Evolutionary conservation across 1,140 invertebrate species (phyloP), one percentile per base, ranked within the genome.

Genomic region (Cydia amplana): DNA sequence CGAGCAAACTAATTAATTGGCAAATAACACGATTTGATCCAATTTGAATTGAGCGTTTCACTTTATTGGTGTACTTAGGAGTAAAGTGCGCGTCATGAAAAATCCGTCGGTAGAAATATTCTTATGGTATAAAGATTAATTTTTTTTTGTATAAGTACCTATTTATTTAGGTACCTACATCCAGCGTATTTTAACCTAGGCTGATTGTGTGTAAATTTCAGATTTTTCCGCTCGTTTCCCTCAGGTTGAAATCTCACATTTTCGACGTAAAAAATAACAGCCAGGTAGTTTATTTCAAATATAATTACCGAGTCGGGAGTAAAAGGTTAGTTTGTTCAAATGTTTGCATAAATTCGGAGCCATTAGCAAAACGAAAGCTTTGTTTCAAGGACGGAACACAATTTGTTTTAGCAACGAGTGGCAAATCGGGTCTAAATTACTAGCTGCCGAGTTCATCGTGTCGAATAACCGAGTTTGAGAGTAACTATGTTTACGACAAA

Each of bases 321-420:
- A 36, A 70, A 67, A 70, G 6, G 32, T 40, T 70, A 70, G 65
- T 70, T 70, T 20, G 32, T 70, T 25, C 65, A 70, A 70, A 70
- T 70, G 65, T 70, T 70, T 70, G 65, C 65, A 20, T 70, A 70
- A 70, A 36, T 18, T 70, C n/a, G 65, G 65, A 20, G 65, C 65
- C 65, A 40, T 70, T 70, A 70, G 65, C 32, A 23, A 43, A 67
- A 14, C 64, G 20, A 67, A 67, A 70, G 65, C 32, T 70, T 70
- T 70, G 65, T 70, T 43, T 40, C 32, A 70, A 70, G 65, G 65
- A 70, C 65, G 65, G 16, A 36, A 40, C 65, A 70, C 65, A 70
- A 70, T 70, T 70, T 70, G 65, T 43, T 70, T 40, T 40, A 36
- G 65, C 28, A n/a, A 43, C 65, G 28, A 70, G 65, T 70, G 16